Evolutionary conservation across 2,888 invertebrate species (phyloP).

Genomic region (Seira ritae): DNA sequence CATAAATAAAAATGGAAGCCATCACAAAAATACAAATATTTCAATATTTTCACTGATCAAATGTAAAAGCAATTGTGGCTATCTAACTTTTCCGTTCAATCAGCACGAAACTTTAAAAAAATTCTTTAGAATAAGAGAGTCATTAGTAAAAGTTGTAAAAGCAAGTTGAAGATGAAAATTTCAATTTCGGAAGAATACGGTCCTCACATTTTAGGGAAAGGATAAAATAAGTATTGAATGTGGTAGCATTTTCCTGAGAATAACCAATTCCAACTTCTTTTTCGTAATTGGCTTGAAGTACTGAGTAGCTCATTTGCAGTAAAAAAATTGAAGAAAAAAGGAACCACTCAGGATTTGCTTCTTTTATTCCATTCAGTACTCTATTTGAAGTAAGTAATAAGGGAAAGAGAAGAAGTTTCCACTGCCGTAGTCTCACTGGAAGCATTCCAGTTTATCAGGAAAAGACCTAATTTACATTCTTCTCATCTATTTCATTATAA

Average conservation of each 20-base stretch:
- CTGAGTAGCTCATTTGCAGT: slow-evolving; percentile 4
- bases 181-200: neutral
- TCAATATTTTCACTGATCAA: slow-evolving; percentile 4
- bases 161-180: neutral
- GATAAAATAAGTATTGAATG: too few relatives aligned
- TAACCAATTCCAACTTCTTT: neutral
- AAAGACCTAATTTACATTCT: slow-evolving; percentile 58
- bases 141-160: slow-evolving; percentile 11
- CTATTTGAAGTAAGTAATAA: neutral
- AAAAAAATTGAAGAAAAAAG: neutral
- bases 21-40: neutral
- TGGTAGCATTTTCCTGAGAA: neutral
- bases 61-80: neutral
- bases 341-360: slow-evolving; percentile 11
- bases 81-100: too few relatives aligned
- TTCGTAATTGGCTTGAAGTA: slow-evolving; percentile 1
- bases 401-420: slow-evolving; percentile 6
- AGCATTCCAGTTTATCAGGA: slow-evolving; percentile 48
- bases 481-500: slow-evolving; percentile 62
- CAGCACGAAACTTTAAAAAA: too few relatives aligned
- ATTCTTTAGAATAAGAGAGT: too few relatives aligned
- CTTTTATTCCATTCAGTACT: neutral
- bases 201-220: too few relatives aligned
- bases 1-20: too few relatives aligned
- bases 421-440: slow-evolving; percentile 27